Evolutionary conservation across 2,888 invertebrate species (phyloP), one percentile per base, ranked within the genome.

Genomic region (Nomada fabriciana): DNA sequence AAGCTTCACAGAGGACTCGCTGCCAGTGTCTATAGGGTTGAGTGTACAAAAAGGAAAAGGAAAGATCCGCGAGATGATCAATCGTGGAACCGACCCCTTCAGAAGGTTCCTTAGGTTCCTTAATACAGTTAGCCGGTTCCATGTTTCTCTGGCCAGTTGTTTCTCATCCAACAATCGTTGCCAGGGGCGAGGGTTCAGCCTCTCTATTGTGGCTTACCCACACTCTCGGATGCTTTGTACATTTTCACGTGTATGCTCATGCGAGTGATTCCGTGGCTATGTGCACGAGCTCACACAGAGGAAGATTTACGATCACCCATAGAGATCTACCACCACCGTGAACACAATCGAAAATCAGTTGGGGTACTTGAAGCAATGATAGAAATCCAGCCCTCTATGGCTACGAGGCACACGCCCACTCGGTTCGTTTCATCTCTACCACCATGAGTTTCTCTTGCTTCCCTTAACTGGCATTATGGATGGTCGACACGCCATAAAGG

Each of bases 91-190:
- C 36, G 74, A 50, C 64, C 70, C 70, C 73, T 71, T 79, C 50
- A 3, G 61, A 61, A 74, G 57, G 59, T 53, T 73, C 76, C 36
- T 5, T 36, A 7, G 36, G 36, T 36, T 36, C 36, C 7, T 36
- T 36, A 36, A 36, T 79, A 76, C 63, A 53, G 69, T 77, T 77
- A 70, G 70, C 47, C 63, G 55, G 52, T 65, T 80, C 70, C 53
- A 70, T 57, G 72, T 75, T 75, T 70, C 77, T 78, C 65, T 69
- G 75, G n/a, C 61, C 69, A 70, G 74, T 83, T 83, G 75, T 78
- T 80, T 80, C 70, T 73, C 71, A 36, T 74, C 36, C 78, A 71
- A 78, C 81, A 81, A 83, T 85, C 83, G 77, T 80, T 83, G 84
- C 75, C 69, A 77, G 72, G 59, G 65, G 68, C 68, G 72, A 64